Percentiles rank a stretch among this genome's conserved stretches.
Evolutionary conservation across 2,113 vertebrate species (phyloP).

Genomic region (Rutilus rutilus): DNA sequence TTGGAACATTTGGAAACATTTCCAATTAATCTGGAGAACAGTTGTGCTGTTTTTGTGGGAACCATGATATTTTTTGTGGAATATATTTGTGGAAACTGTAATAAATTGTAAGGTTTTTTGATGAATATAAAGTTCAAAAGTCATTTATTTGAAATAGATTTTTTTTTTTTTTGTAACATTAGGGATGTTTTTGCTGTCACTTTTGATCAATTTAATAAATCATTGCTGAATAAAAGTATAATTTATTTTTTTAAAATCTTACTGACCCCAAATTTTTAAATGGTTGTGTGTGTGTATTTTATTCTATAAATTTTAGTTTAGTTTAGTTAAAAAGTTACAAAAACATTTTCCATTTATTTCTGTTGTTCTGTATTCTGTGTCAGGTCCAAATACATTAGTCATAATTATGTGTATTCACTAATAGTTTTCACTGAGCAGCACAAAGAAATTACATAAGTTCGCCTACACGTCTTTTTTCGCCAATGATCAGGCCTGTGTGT

Average conservation of each 20-base stretch:
- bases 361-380: background rate
- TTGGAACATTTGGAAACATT: background rate
- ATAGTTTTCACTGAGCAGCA: conserved; percentile 65
- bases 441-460: conserved; percentile 64
- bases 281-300: too few species aligned
- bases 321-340: background rate
- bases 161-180: too few species aligned
- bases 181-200: too few species aligned
- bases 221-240: too few species aligned
- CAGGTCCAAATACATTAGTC: conserved; percentile 50
- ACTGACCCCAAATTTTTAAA: too few species aligned
- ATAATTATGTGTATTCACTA: conserved; percentile 59
- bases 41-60: background rate
- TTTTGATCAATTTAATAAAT: too few species aligned
- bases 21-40: background rate
- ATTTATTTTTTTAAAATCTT: too few species aligned
- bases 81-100: too few species aligned
- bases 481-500: conserved; percentile 36
- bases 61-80: background rate
- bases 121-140: background rate
- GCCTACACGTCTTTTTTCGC: conserved; percentile 36
- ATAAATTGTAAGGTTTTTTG: background rate
- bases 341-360: background rate
- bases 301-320: too few species aligned
- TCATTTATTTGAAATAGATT: too few species aligned